Evolutionary conservation across 2,888 invertebrate species (phyloP).

Genomic region (Salticus scenicus): DNA sequence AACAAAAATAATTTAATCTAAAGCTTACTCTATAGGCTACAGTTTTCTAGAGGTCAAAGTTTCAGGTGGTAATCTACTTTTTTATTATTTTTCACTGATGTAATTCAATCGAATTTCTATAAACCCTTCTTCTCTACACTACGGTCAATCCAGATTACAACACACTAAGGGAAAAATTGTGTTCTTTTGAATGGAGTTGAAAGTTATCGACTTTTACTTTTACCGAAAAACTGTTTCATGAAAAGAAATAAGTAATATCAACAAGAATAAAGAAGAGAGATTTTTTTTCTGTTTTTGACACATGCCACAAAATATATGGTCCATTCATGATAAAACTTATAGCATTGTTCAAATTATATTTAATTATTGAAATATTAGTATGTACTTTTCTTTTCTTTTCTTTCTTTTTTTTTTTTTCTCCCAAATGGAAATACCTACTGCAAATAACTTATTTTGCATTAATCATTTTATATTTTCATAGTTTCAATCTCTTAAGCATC

Average conservation of each 20-base stretch:
- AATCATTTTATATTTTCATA: no score
- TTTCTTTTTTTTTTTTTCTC: no score
- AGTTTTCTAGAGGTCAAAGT: not conserved
- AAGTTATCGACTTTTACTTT: conserved; percentile 64
- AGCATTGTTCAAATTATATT: no score
- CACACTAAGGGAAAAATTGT: conserved; percentile 31
- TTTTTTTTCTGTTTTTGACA: conserved; percentile 27
- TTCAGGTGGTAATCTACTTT: conserved; percentile 10
- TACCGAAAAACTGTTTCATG: no score
- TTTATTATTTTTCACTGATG: conserved; percentile 37
- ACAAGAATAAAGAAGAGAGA: conserved; percentile 30
- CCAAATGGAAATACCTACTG: no score
- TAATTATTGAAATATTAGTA: no score
- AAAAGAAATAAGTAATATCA: conserved; percentile 26
- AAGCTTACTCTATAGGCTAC: no score
- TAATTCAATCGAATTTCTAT: conserved; percentile 63
- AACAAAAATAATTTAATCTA: no score
- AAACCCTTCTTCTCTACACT: conserved; percentile 47
- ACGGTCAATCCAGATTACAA: conserved; percentile 32
- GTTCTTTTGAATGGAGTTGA: conserved; percentile 46
- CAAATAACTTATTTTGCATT: no score
- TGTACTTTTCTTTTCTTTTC: no score
- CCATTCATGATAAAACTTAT: no score
- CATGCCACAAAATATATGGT: conserved; percentile 26
- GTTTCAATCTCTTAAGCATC: no score